A percentile compares a stretch with the other conserved stretches of the same genome.
These are phyloP conservation scores for Mesopsocus fuscifrons DNA, from an alignment of 2,888 invertebrate species.

Conservation along the genomic window DNA sequence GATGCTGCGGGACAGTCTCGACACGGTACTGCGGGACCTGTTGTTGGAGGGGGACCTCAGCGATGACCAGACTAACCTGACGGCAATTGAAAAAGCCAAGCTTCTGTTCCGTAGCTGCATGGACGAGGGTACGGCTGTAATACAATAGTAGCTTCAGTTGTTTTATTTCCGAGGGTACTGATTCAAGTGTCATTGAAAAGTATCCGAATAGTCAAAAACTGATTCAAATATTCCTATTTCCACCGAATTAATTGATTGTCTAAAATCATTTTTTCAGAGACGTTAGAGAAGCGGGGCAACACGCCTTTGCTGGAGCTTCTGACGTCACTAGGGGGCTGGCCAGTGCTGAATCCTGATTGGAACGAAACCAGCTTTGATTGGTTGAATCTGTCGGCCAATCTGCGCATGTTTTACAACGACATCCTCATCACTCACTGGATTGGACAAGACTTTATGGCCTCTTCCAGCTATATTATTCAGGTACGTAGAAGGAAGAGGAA, in stretches of 20 bases:
- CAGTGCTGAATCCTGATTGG: constrained; percentile 51
- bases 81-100: constrained; percentile 61
- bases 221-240: no score
- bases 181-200: no score
- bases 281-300: constrained; percentile 48
- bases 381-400: constrained; percentile 48
- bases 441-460: constrained; percentile 84
- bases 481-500: constrained; percentile 20
- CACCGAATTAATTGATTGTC: no score
- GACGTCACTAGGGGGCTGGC: constrained; percentile 72
- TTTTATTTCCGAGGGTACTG: no score
- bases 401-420: constrained; percentile 67
- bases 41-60: constrained; percentile 32
- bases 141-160: no score
- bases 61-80: constrained; percentile 10
- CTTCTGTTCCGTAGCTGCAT: constrained; percentile 72
- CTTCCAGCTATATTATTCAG: constrained; percentile 67
- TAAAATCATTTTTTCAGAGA: constrained; percentile 21
- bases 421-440: constrained; percentile 75
- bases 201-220: neutral
- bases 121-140: constrained; percentile 45
- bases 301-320: constrained; percentile 50
- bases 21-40: constrained; percentile 44
- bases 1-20: constrained; percentile 65
- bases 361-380: constrained; percentile 43